Percentiles rank a stretch among this genome's conserved stretches.
These are phyloP conservation scores for Byasa hedistus DNA, from an alignment of 2,888 invertebrate genomes.

Conservation along the genomic window DNA sequence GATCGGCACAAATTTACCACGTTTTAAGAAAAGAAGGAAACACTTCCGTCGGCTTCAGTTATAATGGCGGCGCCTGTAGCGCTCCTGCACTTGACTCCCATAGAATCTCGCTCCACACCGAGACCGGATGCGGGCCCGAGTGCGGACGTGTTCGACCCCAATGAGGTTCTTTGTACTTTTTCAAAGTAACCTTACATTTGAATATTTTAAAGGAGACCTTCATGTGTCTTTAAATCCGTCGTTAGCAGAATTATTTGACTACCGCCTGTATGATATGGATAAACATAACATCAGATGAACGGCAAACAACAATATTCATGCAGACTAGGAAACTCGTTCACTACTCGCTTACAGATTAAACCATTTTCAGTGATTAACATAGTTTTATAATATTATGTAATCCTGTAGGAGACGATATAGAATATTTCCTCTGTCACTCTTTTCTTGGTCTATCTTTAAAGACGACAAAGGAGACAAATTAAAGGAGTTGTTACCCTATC, in stretches of 20 bases:
- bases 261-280: no score
- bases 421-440: no score
- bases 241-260: background rate
- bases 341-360: no score
- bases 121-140: slow-evolving; percentile 22
- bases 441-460: no score
- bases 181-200: background rate
- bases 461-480: no score
- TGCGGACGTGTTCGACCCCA: slow-evolving; percentile 27
- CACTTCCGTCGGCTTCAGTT: slow-evolving; percentile 34
- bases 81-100: slow-evolving; percentile 20
- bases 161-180: slow-evolving; percentile 21
- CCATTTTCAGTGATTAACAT: no score
- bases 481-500: no score
- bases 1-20: slow-evolving; percentile 41
- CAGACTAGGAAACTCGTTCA: no score
- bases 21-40: slow-evolving; percentile 37
- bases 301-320: no score
- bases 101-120: slow-evolving; percentile 8
- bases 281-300: no score
- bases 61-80: slow-evolving; percentile 28
- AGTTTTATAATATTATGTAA: no score
- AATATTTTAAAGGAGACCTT: background rate
- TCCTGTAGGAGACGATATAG: no score
- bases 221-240: background rate